Base-by-base conservation (phyloP, 1,140 invertebrate genomes). In the Trichomalopsis sarcophagae region DNA sequence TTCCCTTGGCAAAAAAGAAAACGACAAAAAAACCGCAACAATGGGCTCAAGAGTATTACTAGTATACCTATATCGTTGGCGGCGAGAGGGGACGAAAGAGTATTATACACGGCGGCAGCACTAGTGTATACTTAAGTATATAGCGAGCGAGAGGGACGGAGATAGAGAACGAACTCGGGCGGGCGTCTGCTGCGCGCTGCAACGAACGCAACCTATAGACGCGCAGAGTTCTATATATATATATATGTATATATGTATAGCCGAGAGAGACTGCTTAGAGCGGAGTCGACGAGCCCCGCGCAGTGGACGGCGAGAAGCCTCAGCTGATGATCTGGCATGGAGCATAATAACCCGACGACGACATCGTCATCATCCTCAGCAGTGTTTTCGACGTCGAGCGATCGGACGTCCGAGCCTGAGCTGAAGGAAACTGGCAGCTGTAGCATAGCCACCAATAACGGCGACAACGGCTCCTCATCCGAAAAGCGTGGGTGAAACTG, bases 251-350 rank as follows among this genome's bases (percentile, higher is more conserved):
- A 69, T 23, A 23, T 69, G 3, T 13, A 27, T 69, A 27, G 9
- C 0, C n/a, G 23, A 69, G n/a, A 33, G 33, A 9, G 2, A 2
- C 4, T 21, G 73, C 13, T 14, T 75, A 75, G 30, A n/a, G 36
- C 36, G 33, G 68, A 27, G 68, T 33, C 23, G 30, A 71, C 21
- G 30, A 5, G 68, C 10, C 5, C 68, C 68, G 9, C 27, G 68
- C 68, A 71, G 68, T 27, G 4, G 23, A 5, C 68, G 30, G 27
- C 68, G 68, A n/a, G 68, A 30, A 71, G 68, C 2, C 47, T 47
- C 77, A 79, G 77, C 77, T 33, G 77, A 79, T 79, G 77, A 79
- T 30, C 77, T 79, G 77, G 77, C 44, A 79, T 79, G 50, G 77
- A 75, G 36, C 36, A 77, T 13, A 17, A 33, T n/a, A 50, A 75